These are phyloP conservation scores for Ochotona princeps DNA, from an alignment of 2,113 vertebrate species.

Conservation along the genomic window DNA sequence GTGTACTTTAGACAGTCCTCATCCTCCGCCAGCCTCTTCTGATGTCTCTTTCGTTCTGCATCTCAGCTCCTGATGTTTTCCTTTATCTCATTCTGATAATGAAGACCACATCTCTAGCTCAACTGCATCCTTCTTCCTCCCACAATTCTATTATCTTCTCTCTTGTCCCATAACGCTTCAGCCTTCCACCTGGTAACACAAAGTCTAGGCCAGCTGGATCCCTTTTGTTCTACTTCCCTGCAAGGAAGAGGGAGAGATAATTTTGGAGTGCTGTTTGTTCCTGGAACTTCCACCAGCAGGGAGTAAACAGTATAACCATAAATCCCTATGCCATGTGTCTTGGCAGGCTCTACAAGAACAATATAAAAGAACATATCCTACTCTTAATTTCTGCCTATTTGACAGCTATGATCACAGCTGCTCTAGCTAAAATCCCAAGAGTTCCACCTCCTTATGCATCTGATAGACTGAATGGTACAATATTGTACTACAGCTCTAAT, in stretches of 20 bases:
- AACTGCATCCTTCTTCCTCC: background rate
- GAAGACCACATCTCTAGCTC: background rate
- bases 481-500: constrained; percentile 10
- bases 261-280: background rate
- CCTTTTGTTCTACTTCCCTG: background rate
- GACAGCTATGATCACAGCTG: constrained; percentile 21
- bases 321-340: background rate
- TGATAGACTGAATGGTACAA: background rate
- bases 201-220: background rate
- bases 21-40: background rate
- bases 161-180: constrained; percentile 10
- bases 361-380: background rate
- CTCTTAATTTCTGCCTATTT: background rate
- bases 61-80: background rate
- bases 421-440: background rate
- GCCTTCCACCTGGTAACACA: background rate
- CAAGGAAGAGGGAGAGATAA: background rate
- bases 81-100: constrained; percentile 17
- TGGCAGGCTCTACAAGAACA: background rate
- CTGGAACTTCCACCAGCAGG: constrained; percentile 3
- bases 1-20: background rate
- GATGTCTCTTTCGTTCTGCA: background rate
- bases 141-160: constrained; percentile 8
- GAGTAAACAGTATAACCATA: background rate
- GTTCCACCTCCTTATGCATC: background rate